Evolutionary conservation across 2,888 invertebrate species (phyloP).

Genomic region (Venusia cambrica): DNA sequence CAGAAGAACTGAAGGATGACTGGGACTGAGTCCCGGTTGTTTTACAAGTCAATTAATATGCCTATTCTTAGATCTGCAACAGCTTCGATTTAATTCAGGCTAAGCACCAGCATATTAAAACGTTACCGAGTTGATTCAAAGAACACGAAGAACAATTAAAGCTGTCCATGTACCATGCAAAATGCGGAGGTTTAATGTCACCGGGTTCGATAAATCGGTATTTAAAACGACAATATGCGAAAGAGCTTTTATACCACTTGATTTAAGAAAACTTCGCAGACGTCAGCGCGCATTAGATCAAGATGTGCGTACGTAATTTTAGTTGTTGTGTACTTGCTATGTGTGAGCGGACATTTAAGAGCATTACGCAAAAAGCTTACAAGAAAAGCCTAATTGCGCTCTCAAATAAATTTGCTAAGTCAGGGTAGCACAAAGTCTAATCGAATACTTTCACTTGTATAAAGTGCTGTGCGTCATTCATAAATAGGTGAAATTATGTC

Average conservation of each 20-base stretch:
- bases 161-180: not conserved
- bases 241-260: slow-evolving; percentile 17
- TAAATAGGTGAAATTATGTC: slow-evolving; percentile 23
- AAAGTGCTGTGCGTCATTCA: slow-evolving; percentile 23
- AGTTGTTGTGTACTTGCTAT: slow-evolving; percentile 14
- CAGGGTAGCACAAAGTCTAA: slow-evolving; percentile 25
- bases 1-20: no score
- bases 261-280: slow-evolving; percentile 6
- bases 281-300: slow-evolving; percentile 7
- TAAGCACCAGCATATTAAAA: slow-evolving; percentile 8
- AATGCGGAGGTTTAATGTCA: slow-evolving; percentile 8
- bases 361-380: slow-evolving; percentile 11
- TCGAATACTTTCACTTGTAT: slow-evolving; percentile 31
- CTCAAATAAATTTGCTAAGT: slow-evolving; percentile 26
- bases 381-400: slow-evolving; percentile 16
- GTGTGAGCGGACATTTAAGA: slow-evolving; percentile 11
- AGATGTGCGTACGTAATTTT: slow-evolving; percentile 5
- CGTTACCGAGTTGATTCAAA: slow-evolving; percentile 6
- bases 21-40: no score
- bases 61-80: not conserved
- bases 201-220: slow-evolving; percentile 9
- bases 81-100: slow-evolving; percentile 3
- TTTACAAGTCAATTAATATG: no score
- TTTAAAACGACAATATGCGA: slow-evolving; percentile 8
- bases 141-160: slow-evolving; percentile 5